Conservation (phyloP, 92 coral and sea anemone species). For the Isaurus tuberculatus region DNA sequence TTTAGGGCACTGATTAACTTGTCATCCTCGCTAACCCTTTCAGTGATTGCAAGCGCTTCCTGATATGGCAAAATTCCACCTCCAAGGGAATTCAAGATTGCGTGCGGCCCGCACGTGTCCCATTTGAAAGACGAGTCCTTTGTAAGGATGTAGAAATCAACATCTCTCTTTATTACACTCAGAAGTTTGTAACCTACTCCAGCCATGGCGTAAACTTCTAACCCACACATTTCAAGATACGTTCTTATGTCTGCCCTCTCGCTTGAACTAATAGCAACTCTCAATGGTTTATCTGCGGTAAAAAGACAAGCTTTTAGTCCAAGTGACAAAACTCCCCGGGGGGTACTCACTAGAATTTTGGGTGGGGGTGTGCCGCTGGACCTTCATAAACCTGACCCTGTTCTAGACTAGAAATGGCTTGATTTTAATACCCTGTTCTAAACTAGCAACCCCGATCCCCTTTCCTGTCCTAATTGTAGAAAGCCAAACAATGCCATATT, state of each 20-base stretch:
- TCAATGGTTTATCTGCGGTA: constrained; percentile 8
- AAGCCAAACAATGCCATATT: too few relatives aligned
- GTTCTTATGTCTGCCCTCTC: constrained; percentile 58
- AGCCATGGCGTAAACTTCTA: constrained; percentile 52
- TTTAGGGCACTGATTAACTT: constrained; percentile 37
- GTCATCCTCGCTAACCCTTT: constrained; percentile 18
- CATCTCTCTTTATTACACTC: constrained; percentile 66
- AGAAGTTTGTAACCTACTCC: constrained; percentile 80
- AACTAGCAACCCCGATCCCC: too few relatives aligned
- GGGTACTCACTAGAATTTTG: too few relatives aligned
- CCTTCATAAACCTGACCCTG: too few relatives aligned
- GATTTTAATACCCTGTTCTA: too few relatives aligned
- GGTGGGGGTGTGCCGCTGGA: too few relatives aligned
- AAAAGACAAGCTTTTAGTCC: background rate
- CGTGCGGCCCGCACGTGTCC: constrained; percentile 89
- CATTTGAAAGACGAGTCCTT: constrained; percentile 76
- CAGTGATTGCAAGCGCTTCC: constrained; percentile 48
- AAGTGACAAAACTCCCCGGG: background rate
- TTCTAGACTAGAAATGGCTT: too few relatives aligned
- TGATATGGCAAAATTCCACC: constrained; percentile 65
- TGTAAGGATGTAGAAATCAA: constrained; percentile 72
- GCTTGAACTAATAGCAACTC: constrained; percentile 68
- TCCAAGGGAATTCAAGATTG: constrained; percentile 68
- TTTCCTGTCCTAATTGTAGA: too few relatives aligned
- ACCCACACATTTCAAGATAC: constrained; percentile 45